Conservation (phyloP, 2,113 vertebrate species). For the Oriolus oriolus region DNA sequence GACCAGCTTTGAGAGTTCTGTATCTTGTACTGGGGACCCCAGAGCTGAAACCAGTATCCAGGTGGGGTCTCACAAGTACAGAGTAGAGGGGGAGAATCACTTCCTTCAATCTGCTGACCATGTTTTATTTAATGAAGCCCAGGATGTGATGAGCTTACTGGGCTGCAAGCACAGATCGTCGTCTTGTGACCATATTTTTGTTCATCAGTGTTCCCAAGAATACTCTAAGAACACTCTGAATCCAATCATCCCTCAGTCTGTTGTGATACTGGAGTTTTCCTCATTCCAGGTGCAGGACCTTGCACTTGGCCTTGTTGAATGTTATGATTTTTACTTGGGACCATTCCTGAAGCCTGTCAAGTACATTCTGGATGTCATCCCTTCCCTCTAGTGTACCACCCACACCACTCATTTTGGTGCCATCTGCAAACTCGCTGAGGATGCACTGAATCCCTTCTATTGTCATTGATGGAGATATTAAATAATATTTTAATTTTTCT, state of each 20-base stretch:
- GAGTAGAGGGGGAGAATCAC: not conserved
- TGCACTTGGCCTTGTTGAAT: not conserved
- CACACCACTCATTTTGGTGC: not conserved
- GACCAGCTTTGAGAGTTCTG: not conserved
- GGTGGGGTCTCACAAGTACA: accelerated
- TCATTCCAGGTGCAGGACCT: not conserved
- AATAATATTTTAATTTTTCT: too few relatives aligned
- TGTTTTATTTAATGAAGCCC: not conserved
- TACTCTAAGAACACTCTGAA: not conserved
- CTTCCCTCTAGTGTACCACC: not conserved
- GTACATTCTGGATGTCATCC: not conserved
- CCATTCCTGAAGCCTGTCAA: not conserved
- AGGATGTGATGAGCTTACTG: not conserved
- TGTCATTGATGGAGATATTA: not conserved
- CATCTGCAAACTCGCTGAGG: not conserved
- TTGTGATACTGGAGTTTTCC: not conserved
- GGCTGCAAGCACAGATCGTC: accelerated
- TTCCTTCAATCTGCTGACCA: not conserved
- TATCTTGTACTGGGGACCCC: not conserved
- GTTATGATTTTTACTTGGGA: not conserved
- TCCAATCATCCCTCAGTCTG: not conserved
- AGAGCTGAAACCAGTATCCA: not conserved
- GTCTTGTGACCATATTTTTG: accelerated
- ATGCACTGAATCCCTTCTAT: not conserved
- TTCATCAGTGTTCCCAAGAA: not conserved